A percentile compares a stretch with the other conserved stretches of the same genome.
Conservation (phyloP, 2,797 vertebrate species). For the Eulemur mongoz region DNA sequence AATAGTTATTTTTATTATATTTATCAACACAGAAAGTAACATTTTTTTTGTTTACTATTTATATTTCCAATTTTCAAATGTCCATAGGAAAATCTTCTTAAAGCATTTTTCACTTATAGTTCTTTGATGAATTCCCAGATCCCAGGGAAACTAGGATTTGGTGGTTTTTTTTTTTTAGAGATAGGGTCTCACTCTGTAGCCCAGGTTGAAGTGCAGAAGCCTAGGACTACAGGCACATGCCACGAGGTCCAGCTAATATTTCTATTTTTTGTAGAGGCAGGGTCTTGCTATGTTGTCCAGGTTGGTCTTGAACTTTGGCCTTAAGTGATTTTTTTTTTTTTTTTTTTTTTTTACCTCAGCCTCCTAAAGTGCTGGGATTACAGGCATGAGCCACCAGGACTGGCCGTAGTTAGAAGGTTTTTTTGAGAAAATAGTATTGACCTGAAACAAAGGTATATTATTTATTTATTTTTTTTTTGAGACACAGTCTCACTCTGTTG, state of each 20-base stretch:
- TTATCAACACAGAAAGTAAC: neutral
- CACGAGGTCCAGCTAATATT: neutral
- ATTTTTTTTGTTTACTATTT: neutral
- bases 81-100: neutral
- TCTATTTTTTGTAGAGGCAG: neutral
- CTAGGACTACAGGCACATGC: neutral
- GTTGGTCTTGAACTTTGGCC: neutral
- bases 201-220: neutral
- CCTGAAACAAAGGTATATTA: constrained; percentile 38
- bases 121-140: constrained; percentile 37
- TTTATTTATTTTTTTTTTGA: neutral
- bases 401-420: neutral
- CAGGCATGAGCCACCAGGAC: neutral
- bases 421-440: neutral
- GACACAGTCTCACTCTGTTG: too few relatives aligned
- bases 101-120: neutral
- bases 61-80: constrained; percentile 35
- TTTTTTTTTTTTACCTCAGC: neutral
- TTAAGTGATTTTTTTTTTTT: neutral
- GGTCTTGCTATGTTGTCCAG: neutral
- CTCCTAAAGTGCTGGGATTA: neutral
- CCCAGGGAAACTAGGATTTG: neutral
- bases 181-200: neutral
- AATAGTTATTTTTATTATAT: neutral
- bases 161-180: neutral